Evolutionary conservation across 2,888 invertebrate genomes (phyloP), one percentile per base, ranked within the genome.

Genomic region (Deilephila elpenor): DNA sequence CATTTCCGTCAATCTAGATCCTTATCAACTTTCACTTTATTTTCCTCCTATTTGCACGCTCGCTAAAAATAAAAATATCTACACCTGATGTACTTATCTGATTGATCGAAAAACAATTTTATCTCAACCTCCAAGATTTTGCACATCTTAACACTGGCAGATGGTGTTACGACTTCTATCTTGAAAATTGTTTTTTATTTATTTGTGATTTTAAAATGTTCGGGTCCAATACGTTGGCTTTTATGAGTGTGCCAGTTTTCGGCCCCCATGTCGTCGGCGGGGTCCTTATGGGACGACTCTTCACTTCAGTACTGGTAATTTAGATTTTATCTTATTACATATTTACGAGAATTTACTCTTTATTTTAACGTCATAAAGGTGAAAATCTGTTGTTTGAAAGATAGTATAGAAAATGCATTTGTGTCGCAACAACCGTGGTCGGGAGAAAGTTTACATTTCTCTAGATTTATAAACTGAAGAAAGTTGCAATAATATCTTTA

Each of bases 221-320:
- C 37, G 81, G 86, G 0, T 74, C 84, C 4, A 82, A 77, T 72
- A 62, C 81, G 56, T 74, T 87, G 64, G 79, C 87, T 1, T 61
- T 85, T 51, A n/a, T 88, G 34, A 82, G 77, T 56, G 71, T 86
- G 3, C 88, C 88, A 1, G 75, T 86, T 1, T 75, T 89, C 3
- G 89, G 89, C 0, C 89, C 89, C 0, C 81, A 84, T 14, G 61
- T 88, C 0, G 72, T 84, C 1, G 80, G 87, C 0, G 86, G 88
- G 0, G 74, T 84, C 17, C 74, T 86, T 6, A 74, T 87, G 11
- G 80, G 84, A 1, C 80, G 79, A n/a, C 75, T 82, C 6, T 80
- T 82, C 71, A 75, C 79, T 44, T 71, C 81, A 34, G 80, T 86
- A 67, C 78, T 81, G 76, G 84, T 82, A 74, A 77, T 72, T 51